A percentile compares a stretch with the other conserved stretches of the same genome.
These are phyloP conservation scores for Nephrotoma flavescens DNA, from an alignment of 2,888 invertebrate species.

Conservation along the genomic window DNA sequence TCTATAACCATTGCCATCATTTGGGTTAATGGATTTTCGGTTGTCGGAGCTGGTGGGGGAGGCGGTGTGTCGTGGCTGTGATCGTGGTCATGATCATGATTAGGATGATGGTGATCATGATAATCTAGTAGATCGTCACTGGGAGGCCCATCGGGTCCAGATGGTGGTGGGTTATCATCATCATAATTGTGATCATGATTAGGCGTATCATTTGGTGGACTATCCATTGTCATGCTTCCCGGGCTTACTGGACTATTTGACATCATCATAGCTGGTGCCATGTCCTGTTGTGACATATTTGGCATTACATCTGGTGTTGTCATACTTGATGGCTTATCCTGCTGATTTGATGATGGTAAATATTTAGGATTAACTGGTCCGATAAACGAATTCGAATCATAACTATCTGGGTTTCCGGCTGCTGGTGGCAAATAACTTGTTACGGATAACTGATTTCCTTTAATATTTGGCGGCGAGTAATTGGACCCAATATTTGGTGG, in stretches of 20 bases:
- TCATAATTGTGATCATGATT: not conserved
- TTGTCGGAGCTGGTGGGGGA: not conserved
- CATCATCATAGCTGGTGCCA: not conserved
- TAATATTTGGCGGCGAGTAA: not conserved
- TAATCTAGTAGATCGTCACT: not conserved
- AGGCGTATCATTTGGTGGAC: not conserved
- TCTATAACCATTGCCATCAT: not conserved
- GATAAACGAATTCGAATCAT: constrained; percentile 15
- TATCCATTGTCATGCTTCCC: constrained; percentile 2
- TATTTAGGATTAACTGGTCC: constrained; percentile 18
- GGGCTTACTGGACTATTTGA: not conserved
- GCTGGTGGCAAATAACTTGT: constrained; percentile 20
- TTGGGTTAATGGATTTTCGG: not conserved
- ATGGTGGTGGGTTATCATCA: not conserved
- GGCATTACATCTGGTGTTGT: not conserved
- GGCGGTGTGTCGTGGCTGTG: not conserved
- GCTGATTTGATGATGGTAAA: constrained; percentile 11
- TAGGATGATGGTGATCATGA: not conserved
- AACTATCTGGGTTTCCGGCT: constrained; percentile 19
- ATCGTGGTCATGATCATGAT: not conserved
- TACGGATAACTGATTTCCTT: not conserved
- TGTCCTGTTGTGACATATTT: not conserved
- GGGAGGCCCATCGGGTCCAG: not conserved
- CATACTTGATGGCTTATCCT: not conserved
- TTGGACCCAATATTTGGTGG: not conserved